These are phyloP conservation scores for Lepus europaeus DNA, from an alignment of 2,113 vertebrate genomes.

Conservation along the genomic window DNA sequence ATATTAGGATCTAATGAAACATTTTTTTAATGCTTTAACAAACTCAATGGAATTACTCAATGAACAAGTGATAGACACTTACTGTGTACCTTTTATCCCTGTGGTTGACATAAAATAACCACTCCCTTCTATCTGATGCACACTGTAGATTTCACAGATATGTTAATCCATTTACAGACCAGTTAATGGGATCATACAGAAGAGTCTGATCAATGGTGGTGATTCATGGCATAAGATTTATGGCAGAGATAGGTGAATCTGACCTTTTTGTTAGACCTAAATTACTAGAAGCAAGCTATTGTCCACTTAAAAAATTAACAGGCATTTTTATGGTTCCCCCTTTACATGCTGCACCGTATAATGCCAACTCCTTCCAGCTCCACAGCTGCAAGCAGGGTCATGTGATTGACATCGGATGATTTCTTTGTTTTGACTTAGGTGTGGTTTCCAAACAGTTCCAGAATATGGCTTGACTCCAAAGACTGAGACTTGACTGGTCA, in stretches of 20 bases:
- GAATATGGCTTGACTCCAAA: conserved; percentile 63
- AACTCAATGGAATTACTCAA: neutral
- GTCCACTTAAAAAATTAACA: neutral
- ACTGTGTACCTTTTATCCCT: neutral
- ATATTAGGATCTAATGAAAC: neutral
- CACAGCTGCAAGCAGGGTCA: neutral
- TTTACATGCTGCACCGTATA: neutral
- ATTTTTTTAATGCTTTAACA: conserved; percentile 7
- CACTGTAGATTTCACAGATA: neutral
- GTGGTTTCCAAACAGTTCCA: conserved; percentile 63
- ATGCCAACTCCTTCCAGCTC: neutral
- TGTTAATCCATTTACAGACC: neutral
- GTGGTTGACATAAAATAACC: neutral
- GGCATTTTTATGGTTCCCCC: neutral
- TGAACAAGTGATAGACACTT: neutral
- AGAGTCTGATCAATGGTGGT: neutral
- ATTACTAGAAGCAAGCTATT: neutral
- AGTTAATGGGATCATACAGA: neutral
- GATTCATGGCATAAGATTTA: conserved; percentile 18
- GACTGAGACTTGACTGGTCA: neutral
- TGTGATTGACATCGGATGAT: neutral
- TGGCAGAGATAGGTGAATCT: neutral
- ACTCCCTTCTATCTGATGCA: neutral
- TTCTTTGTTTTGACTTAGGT: conserved; percentile 54
- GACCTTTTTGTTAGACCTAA: neutral